Percentiles rank a stretch among this genome's conserved stretches.
Evolutionary conservation across 2,797 vertebrate species (phyloP).

Genomic region (Rhynchonycteris naso): DNA sequence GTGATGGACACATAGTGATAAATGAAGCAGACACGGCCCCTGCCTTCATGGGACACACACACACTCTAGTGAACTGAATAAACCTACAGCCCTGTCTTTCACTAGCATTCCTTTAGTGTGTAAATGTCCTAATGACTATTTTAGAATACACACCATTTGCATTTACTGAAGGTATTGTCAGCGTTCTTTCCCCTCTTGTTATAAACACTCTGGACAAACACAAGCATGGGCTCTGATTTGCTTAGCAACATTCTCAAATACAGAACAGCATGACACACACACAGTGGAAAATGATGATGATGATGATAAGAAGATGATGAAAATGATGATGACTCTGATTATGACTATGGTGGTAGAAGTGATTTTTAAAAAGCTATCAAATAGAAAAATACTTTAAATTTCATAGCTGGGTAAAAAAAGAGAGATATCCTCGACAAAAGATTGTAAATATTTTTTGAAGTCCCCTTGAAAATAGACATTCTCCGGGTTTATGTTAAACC

Average conservation of each 20-base stretch:
- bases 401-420: not conserved
- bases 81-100: not conserved
- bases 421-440: not conserved
- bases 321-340: not conserved
- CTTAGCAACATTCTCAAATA: constrained; percentile 10
- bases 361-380: not conserved
- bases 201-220: not conserved
- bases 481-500: constrained; percentile 41
- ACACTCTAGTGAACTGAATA: not conserved
- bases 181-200: not conserved
- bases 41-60: not conserved
- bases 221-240: not conserved
- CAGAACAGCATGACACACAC: not conserved
- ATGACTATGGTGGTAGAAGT: not conserved
- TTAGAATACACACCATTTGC: not conserved
- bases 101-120: not conserved
- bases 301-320: not conserved
- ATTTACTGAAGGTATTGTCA: constrained; percentile 13
- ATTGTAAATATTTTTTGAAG: constrained; percentile 44
- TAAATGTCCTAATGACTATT: not conserved
- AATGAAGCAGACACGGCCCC: not conserved
- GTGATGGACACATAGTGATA: not conserved
- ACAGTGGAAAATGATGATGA: not conserved
- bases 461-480: constrained; percentile 20
- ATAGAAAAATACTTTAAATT: constrained; percentile 7